Base-by-base conservation (phyloP, 1,140 invertebrate species). In the Lethrus apterus region DNA sequence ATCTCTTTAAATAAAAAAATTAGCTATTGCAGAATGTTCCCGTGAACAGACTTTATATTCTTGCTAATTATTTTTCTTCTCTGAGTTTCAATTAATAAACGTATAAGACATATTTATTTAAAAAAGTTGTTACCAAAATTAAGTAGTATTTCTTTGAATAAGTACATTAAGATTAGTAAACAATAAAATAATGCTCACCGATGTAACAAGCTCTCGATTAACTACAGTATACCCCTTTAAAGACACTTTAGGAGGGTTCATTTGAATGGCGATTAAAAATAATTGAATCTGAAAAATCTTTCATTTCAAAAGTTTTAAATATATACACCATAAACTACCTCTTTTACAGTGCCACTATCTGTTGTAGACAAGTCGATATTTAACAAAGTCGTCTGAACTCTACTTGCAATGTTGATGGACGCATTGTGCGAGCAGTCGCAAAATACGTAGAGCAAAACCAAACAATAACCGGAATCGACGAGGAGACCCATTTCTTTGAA, bases 401-500 rank as follows among this genome's bases (percentile, higher is more conserved):
- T 47, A 17, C 55, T 55, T 5, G 60, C 52, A 44, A 78, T 75
- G 62, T 71, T 69, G 11, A 72, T 53, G 0, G 76, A 76, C 3
- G 75, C 70, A 46, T 77, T 70, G 56, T 79, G 75, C 0, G 76
- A 77, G 56, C 75, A 77, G 51, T 79, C 71, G 17, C 72, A 76
- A 50, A 78, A 78, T 5, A 78, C 70, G 55, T 70, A 79, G 0
- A 77, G 62, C 7, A 79, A 48, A 0, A 66, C 68, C 2, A 70
- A 69, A 52, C 75, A 78, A 51, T 79, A 79, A n/a, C 66, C 61
- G 0, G 70, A 68, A 50, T 75, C 74, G 0, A 79, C 77, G 23
- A 79, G 63, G n/a, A 79, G 59, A 0, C 77, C 77, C 34, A 77
- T 68, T 59, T 78, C 75, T 57, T 78, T 79, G 52, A 78, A 78